Percentiles rank a stretch among this genome's conserved stretches.
Conservation (phyloP, 2,797 vertebrate genomes). For the Amphiprion clarkii region DNA sequence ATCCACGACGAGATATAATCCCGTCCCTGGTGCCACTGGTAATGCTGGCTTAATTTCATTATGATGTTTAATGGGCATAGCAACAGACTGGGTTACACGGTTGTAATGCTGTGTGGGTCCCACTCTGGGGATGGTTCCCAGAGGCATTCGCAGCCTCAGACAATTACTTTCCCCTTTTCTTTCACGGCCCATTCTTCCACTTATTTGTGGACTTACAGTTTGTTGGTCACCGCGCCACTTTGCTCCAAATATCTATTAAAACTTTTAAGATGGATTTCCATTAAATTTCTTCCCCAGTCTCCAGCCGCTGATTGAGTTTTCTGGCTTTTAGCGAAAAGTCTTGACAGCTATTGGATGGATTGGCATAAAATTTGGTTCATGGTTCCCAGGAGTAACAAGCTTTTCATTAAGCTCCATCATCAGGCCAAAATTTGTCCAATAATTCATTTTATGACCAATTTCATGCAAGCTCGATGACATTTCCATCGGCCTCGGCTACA, state of each 20-base stretch:
- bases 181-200: slow-evolving; percentile 12
- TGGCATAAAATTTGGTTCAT: background rate
- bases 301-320: background rate
- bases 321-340: background rate
- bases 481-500: background rate
- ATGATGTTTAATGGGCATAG: slow-evolving; percentile 75
- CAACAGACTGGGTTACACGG: slow-evolving; percentile 58
- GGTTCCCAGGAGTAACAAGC: background rate
- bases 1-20: slow-evolving; percentile 72
- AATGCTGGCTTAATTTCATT: slow-evolving; percentile 80
- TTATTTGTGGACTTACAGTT: slow-evolving; percentile 14
- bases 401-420: background rate
- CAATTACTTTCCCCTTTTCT: slow-evolving; percentile 36
- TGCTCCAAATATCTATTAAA: background rate
- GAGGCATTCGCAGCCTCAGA: slow-evolving; percentile 45
- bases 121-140: slow-evolving; percentile 47
- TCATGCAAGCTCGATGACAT: background rate
- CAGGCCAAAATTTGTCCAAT: background rate
- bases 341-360: background rate
- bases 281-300: background rate
- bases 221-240: background rate
- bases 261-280: background rate
- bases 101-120: slow-evolving; percentile 50
- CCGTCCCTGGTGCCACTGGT: slow-evolving; percentile 70
- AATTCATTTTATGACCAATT: background rate